Evolutionary conservation across 35 echinoderm and acorn worm genomes (phyloP), one percentile per base, ranked within the genome.

Genomic region (Heliocidaris erythrogramma): DNA sequence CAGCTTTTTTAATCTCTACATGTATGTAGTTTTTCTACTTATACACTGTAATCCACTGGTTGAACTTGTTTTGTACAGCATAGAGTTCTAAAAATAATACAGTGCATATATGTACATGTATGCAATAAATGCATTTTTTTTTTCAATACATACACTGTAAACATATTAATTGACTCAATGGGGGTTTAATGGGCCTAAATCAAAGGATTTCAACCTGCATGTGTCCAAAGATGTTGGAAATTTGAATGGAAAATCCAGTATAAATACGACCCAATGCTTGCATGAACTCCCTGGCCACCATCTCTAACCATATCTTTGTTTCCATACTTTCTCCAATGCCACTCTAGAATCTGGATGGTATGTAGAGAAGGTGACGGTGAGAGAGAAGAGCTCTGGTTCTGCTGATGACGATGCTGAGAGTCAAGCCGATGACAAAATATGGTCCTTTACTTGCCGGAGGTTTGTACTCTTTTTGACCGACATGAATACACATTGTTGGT

Each of bases 331-430:
- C 30, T 88, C 32, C 30, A 50, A 13, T 59, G 31, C 9, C 47
- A 49, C 12, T 94, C 17, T 50, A 96, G 94, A 85, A 32, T 93
- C 94, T 50, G 94, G 84, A 7, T 95, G 94, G 96, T 97, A 93
- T 35, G 78, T 97, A 85, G 89, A 89, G 18, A 95, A 95, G 31
- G 93, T 97, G 32, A 88, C 11, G 2, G 94, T 97, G 13, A 96
- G 9, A 48, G 94, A 96, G 95, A 94, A 91, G n/a, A 49, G 27
- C 5, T 61, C 84, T 27, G 56, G 60, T 9, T 17, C 5, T 35
- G 7, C 84, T 8, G 88, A 94, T 42, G 88, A 48, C 30, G 52
- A 93, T 31, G 53, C 59, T 69, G 21, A 49, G 60, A 31, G 86
- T 91, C 29, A 94, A 30, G 10, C 31, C 30, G 30, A 78, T 2